Evolutionary conservation across 2,888 invertebrate species (phyloP), one percentile per base, ranked within the genome.

Genomic region (Myopa testacea): DNA sequence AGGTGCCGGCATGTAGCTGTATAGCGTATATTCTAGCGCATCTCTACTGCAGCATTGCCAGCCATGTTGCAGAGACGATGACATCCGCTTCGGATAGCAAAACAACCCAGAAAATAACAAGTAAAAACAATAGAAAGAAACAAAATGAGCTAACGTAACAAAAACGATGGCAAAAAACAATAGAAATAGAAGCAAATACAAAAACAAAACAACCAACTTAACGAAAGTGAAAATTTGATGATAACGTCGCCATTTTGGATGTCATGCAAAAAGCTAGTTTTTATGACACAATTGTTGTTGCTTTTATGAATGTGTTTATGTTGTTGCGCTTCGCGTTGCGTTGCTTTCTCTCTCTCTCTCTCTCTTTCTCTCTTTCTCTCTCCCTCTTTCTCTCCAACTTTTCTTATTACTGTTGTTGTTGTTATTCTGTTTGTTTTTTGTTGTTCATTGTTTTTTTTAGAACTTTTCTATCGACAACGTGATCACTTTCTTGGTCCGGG

Each of bases 161-260:
- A 14, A 67, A 38, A 67, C 38, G 8, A 67, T 12, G 12, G 34
- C 26, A 67, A 67, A 67, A n/a, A 45, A 69, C 40, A n/a, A 69
- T 68, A 16, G 26, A 68, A 67, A 67, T 55, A 67, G 55, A 75
- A 75, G 67, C 67, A 75, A 75, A 75, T 65, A 55, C 37, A 55
- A 75, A 74, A 75, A 65, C 65, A 75, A 10, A 73, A 50, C 14
- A 50, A 52, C 63, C 3, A 74, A 37, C 5, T 26, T 58, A 75
- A 55, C 68, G 75, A 75, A 75, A 75, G 75, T 50, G 68, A 75
- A 75, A 75, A 75, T 67, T 14, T 62, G 67, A n/a, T 67, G 67
- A 14, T 67, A 67, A 58, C 58, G 67, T 38, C 58, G 75, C 75
- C 75, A 67, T 75, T 75, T 52, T 67, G 40, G 58, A 26, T 40